Base-by-base conservation (phyloP, 2,113 vertebrate genomes). In the Struthio camelus region DNA sequence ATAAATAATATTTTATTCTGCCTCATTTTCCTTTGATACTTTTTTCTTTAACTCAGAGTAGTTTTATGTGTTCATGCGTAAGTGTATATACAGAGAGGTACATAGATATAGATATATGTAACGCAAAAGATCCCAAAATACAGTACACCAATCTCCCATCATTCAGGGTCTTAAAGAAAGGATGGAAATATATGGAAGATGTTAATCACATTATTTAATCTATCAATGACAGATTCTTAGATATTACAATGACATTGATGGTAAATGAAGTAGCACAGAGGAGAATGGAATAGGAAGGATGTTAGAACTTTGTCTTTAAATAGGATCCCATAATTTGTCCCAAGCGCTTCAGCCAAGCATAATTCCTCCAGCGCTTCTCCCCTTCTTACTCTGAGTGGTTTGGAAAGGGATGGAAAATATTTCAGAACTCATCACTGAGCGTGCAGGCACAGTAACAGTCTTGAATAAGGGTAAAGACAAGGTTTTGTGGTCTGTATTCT, bases 61-160 rank as follows among this genome's bases (percentile, higher is more conserved):
- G n/a, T 30, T 51, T 25, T 34, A 18, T 51, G 51, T 56, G 46
- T 44, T 10, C 15, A 40, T 42, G 14, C 36, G 4, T 40, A 81
- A 48, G 8, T 50, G 10, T 50, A 18, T 59, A 3, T 11, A 4
- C 28, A 34, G 25, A 24, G n/a, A 30, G 2, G 14, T 1, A 56
- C 6, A 32, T 58, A 13, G 12, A 14, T 30, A 40, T 6, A 28
- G 20, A 62, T 4, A 64, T 0, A n/a, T 3, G 5, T 38, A 61
- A 53, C 22, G 3, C 73, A 56, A 70, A 87, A 79, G 10, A 71
- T 40, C 7, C 6, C 42, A 40, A 64, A 42, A 48, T 65, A 34
- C 6, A 64, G 40, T 36, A 25, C 30, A 77, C 12, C 0, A 0
- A 3, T 50, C 8, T 85, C 14, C 28, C 23, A 51, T 3, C 4